Conservation (phyloP, 2,888 invertebrate species). For the Agrilus mali region DNA sequence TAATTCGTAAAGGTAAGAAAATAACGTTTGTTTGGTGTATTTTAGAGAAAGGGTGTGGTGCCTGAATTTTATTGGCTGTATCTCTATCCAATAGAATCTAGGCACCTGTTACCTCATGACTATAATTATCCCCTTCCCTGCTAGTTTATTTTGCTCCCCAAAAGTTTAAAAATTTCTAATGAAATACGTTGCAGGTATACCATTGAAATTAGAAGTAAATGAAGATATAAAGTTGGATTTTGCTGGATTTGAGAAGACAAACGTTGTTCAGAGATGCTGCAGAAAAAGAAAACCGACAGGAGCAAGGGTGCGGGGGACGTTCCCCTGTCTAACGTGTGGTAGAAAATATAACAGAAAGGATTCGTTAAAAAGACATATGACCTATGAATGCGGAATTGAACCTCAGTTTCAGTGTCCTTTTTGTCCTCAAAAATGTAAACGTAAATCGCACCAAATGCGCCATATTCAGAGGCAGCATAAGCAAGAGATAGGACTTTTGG, state of each 20-base stretch:
- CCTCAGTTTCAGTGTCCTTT: slow-evolving; percentile 59
- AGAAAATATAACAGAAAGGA: slow-evolving; percentile 69
- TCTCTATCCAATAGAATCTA: too few species aligned
- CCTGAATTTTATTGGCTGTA: too few species aligned
- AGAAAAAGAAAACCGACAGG: slow-evolving; percentile 30
- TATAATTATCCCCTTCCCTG: too few species aligned
- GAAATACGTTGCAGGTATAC: slow-evolving; percentile 17
- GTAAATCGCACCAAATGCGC: slow-evolving; percentile 47
- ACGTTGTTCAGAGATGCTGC: slow-evolving; percentile 3
- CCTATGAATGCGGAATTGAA: slow-evolving; percentile 63
- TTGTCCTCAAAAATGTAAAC: slow-evolving; percentile 54
- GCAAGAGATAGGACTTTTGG: slow-evolving; percentile 37
- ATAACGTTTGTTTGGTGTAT: too few species aligned
- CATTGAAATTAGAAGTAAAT: slow-evolving; percentile 26
- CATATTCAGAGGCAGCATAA: slow-evolving; percentile 42
- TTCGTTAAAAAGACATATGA: slow-evolving; percentile 63
- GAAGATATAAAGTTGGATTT: slow-evolving; percentile 15
- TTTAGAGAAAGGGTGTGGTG: too few species aligned
- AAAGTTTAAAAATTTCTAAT: too few species aligned
- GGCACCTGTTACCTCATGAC: too few species aligned
- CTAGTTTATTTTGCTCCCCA: too few species aligned
- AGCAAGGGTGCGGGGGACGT: slow-evolving; percentile 34
- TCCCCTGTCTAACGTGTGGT: slow-evolving; percentile 55
- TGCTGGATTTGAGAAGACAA: too few species aligned
- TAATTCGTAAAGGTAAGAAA: too few species aligned